A percentile compares a stretch with the other conserved stretches of the same genome.
phyloP scores from a whole-genome alignment of 1,140 invertebrate genomes.

The Dicyema japonicum region DNA sequence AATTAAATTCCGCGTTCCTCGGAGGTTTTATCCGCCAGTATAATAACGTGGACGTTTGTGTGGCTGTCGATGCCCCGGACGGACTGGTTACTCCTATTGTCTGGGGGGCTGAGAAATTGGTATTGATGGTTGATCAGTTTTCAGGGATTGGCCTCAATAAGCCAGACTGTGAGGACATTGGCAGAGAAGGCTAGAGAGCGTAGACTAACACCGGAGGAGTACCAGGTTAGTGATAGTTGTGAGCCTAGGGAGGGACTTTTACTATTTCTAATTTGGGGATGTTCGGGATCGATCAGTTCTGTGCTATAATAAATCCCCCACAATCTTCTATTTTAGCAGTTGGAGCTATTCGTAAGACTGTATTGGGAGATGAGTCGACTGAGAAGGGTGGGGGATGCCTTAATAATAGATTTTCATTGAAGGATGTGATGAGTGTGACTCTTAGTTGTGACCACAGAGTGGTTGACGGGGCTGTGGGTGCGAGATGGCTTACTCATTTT shows the following conservation, averaged over 20 bases:
- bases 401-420: neutral
- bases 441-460: conserved; percentile 35
- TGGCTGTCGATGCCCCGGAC: conserved; percentile 69
- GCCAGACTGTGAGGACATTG: conserved; percentile 41
- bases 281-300: conserved; percentile 45
- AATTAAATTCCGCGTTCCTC: conserved; percentile 71
- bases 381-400: conserved; percentile 3
- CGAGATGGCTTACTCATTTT: conserved; percentile 32
- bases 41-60: conserved; percentile 60
- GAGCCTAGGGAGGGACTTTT: conserved; percentile 31
- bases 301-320: conserved; percentile 34
- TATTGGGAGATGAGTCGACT: conserved; percentile 19
- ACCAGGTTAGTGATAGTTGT: conserved; percentile 36
- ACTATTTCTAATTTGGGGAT: conserved; percentile 82
- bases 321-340: conserved; percentile 33
- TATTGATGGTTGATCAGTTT: conserved; percentile 7
- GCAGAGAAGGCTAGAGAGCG: conserved; percentile 61
- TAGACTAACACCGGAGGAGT: conserved; percentile 76
- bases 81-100: conserved; percentile 91
- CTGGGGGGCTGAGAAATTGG: conserved; percentile 55
- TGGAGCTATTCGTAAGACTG: conserved; percentile 24
- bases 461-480: conserved; percentile 37
- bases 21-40: conserved; percentile 26
- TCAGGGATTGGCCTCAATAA: conserved; percentile 49
- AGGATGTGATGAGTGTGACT: conserved; percentile 27